Conservation (phyloP, 2,797 vertebrate genomes). For the Ctenochaetus hawaiiensis region DNA sequence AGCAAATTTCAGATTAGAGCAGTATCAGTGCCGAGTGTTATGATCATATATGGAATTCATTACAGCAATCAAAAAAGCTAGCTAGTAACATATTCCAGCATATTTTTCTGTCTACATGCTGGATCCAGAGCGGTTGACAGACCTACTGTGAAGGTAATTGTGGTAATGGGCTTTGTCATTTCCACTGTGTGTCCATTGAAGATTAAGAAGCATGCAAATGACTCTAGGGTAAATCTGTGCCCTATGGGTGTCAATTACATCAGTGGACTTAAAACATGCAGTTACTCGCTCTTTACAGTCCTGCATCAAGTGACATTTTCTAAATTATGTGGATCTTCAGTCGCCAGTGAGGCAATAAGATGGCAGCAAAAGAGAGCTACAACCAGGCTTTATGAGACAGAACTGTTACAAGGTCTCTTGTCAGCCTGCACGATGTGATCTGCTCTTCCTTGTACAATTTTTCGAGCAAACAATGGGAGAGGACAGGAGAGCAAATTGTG, state of each 20-base stretch:
- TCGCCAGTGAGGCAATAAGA: constrained; percentile 5
- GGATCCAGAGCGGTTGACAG: constrained; percentile 48
- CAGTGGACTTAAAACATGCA: constrained; percentile 60
- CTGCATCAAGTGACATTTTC: constrained; percentile 20
- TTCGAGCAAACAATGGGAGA: constrained; percentile 3
- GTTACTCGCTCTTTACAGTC: constrained; percentile 32
- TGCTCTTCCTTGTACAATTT: constrained; percentile 20
- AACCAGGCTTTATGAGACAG: constrained; percentile 20
- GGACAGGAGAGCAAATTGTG: background rate
- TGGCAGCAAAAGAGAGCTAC: constrained; percentile 11
- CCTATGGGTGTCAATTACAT: constrained; percentile 67
- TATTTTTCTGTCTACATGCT: constrained; percentile 19
- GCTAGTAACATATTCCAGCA: background rate
- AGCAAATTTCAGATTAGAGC: background rate
- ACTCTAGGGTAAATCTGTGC: constrained; percentile 66
- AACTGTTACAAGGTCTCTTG: constrained; percentile 18
- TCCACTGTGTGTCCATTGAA: constrained; percentile 78
- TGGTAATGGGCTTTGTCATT: constrained; percentile 86
- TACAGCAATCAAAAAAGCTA: constrained; percentile 1
- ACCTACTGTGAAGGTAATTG: constrained; percentile 63
- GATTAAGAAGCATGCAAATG: constrained; percentile 78
- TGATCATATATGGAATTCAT: background rate
- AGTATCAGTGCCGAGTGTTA: background rate
- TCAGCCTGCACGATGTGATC: constrained; percentile 16
- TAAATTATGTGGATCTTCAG: constrained; percentile 24